Evolutionary conservation across 1,140 invertebrate species (phyloP), one percentile per base, ranked within the genome.

Genomic region (Myzus persicae): DNA sequence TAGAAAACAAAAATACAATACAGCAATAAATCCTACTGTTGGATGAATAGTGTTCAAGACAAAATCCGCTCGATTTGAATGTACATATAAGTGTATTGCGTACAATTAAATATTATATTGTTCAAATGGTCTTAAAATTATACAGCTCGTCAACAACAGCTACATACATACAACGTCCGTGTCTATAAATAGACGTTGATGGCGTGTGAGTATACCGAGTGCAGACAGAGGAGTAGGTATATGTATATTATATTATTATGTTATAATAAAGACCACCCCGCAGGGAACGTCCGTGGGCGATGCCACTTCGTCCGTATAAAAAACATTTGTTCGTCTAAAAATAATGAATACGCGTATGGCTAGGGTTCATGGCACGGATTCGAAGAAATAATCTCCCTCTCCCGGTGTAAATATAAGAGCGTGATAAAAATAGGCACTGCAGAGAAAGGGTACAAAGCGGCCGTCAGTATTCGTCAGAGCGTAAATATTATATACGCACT

Each of bases 301-400:
- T 20, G 31, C 59, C 14, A n/a, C 59, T 76, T 76, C 14, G 59
- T n/a, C 59, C 31, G n/a, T 76, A 3, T 76, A 76, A 76, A 76
- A 76, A 76, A 76, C 59, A n/a, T 76, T n/a, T 18, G 31, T n/a
- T 4, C n/a, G 59, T 76, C 59, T 76, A 76, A 76, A 76, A 76
- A 76, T 76, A 76, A 76, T 76, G 31, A 76, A 76, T 18, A 6
- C 31, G 59, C 31, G 59, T 18, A 31, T n/a, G 18, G 59, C 59
- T 76, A 76, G 59, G 59, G 59, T 76, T 76, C 59, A 76, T n/a
- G 59, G 59, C 59, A 76, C 59, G 59, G 59, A n/a, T 76, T 76
- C 59, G 59, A n/a, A 76, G n/a, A 76, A n/a, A n/a, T 76, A n/a
- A n/a, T 76, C 14, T 76, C 59, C 59, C 59, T 76, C 59, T 76